phyloP scores from a whole-genome alignment of 2,797 vertebrate genomes.

The Tapirus indicus region DNA sequence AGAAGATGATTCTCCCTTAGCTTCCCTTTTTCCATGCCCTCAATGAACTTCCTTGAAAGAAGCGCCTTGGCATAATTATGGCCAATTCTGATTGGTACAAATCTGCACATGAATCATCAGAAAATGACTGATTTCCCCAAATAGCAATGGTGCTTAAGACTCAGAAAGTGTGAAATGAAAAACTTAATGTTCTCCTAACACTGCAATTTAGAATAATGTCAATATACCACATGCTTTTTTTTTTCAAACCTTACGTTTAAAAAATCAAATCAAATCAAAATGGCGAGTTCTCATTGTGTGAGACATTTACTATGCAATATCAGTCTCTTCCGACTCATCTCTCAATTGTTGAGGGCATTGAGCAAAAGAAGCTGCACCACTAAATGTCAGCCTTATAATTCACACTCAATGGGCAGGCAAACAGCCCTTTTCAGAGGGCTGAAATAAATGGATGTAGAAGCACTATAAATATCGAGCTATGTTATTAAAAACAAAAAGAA shows the following conservation, averaged over 20 bases:
- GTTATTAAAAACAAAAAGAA: slow-evolving; percentile 58
- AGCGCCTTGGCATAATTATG: slow-evolving; percentile 42
- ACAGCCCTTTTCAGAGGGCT: slow-evolving; percentile 1
- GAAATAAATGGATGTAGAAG: not conserved
- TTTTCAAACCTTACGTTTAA: slow-evolving; percentile 48
- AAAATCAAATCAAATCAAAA: slow-evolving; percentile 32
- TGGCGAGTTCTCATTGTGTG: not conserved
- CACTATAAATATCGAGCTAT: not conserved
- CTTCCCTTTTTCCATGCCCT: slow-evolving; percentile 26
- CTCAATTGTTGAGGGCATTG: slow-evolving; percentile 25
- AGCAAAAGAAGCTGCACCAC: not conserved
- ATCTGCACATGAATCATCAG: slow-evolving; percentile 68
- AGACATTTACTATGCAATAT: not conserved
- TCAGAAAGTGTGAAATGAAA: slow-evolving; percentile 76
- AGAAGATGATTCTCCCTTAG: not conserved
- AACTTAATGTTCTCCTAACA: slow-evolving; percentile 65
- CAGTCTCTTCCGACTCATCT: slow-evolving; percentile 53
- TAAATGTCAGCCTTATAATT: slow-evolving; percentile 78
- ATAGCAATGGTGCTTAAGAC: slow-evolving; percentile 67
- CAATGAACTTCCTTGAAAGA: slow-evolving; percentile 53
- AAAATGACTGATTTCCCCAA: slow-evolving; percentile 65
- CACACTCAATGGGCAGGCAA: slow-evolving; percentile 60
- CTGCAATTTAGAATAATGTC: slow-evolving; percentile 65
- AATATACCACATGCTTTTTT: slow-evolving; percentile 58
- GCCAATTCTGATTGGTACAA: slow-evolving; percentile 61